Base-by-base conservation (phyloP, 2,113 vertebrate species). In the Scomber scombrus region DNA sequence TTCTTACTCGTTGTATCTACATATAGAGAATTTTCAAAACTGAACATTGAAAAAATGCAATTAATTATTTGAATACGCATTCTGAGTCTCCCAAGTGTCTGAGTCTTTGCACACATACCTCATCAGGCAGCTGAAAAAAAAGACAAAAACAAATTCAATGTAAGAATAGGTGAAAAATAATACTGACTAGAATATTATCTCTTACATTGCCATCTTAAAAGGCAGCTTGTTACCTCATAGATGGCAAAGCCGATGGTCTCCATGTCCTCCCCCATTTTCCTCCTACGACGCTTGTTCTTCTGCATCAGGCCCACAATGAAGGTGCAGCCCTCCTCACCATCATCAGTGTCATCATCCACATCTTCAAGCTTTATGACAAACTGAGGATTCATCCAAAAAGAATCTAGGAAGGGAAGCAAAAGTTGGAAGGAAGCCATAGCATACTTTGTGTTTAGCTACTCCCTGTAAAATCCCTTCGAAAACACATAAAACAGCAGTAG, bases 341-440 rank as follows among this genome's bases (percentile, higher is more conserved):
- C 96, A 61, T 94, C 87, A 1, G 95, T 94, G 80, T 95, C 95
- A 50, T 96, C 93, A 0, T 97, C 96, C n/a, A 86, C 89, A 5
- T 97, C 92, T 0, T 96, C 92, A 93, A 97, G 43, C 4, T 21
- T 82, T 19, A 97, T 96, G 88, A 92, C 94, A 88, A 97, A 97
- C 92, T 96, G 96, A 8, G 95, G 96, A 56, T 97, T 97, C 69
- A 91, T 95, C 96, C 96, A 97, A 71, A 96, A 97, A 0, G 95
- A 94, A 1, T 84, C 96, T 96, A 75, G 47, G 45, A 69, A 73
- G 18, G 2, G 11, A 26, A 46, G 12, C 4, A 34, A 50, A 5
- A 2, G 13, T 66, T 34, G 40, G 4, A 19, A n/a, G 1, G 11
- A 45, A 23, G 2, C 19, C 23, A 23, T 9, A 4, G 5, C 31